Evolutionary conservation across 2,888 invertebrate species (phyloP).

Genomic region (Drosophila robusta): DNA sequence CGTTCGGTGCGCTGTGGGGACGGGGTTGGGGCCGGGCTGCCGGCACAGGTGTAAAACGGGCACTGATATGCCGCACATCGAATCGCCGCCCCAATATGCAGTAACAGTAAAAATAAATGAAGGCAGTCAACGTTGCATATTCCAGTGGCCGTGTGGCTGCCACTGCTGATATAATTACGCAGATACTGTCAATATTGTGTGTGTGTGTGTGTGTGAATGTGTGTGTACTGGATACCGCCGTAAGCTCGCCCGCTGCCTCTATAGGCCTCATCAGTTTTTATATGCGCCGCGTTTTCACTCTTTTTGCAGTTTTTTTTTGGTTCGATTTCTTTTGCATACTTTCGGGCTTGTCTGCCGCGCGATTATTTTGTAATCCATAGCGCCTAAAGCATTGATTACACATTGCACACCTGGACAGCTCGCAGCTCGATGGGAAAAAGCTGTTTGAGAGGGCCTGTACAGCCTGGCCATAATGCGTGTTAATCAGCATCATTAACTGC

Average conservation of each 20-base stretch:
- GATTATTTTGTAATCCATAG: constrained; percentile 78
- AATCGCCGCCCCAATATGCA: constrained; percentile 72
- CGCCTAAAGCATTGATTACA: constrained; percentile 80
- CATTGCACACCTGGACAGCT: constrained; percentile 50
- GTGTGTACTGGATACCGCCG: constrained; percentile 27
- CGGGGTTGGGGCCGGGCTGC: no score
- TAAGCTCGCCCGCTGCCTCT: constrained; percentile 23
- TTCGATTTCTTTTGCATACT: constrained; percentile 71
- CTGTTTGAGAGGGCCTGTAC: background rate
- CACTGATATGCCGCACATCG: constrained; percentile 27
- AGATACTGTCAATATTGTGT: constrained; percentile 81
- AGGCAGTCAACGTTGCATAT: constrained; percentile 81
- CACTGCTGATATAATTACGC: constrained; percentile 81
- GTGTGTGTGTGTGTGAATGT: constrained; percentile 16
- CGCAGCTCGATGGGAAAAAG: background rate
- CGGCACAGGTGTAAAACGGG: constrained; percentile 47
- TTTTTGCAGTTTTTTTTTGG: constrained; percentile 25
- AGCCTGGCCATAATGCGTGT: constrained; percentile 73
- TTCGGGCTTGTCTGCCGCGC: constrained; percentile 59
- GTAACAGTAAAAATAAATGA: constrained; percentile 82
- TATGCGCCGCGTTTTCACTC: constrained; percentile 59
- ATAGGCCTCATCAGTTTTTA: constrained; percentile 65
- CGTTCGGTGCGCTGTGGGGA: no score
- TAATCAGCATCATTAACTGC: constrained; percentile 82
- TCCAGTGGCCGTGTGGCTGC: constrained; percentile 64